Percentiles rank a stretch among this genome's conserved stretches.
These are phyloP conservation scores for Hesperophylax magnus DNA, from an alignment of 1,140 invertebrate species.

Conservation along the genomic window DNA sequence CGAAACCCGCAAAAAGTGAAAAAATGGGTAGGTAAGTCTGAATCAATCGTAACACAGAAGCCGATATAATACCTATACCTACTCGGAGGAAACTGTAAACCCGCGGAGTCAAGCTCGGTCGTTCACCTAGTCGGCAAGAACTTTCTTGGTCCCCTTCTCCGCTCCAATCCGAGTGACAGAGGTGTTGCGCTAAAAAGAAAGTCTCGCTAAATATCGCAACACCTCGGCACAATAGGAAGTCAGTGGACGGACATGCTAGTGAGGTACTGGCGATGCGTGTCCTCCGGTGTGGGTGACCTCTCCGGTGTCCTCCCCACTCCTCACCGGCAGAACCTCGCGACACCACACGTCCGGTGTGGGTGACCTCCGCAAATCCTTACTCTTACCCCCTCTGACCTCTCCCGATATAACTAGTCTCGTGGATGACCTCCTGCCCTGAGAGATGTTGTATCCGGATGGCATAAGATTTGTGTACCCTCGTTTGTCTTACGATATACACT, in stretches of 20 bases:
- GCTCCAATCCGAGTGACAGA: slow-evolving; percentile 14
- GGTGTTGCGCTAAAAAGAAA: slow-evolving; percentile 36
- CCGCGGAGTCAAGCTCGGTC: slow-evolving; percentile 46
- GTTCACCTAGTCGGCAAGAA: slow-evolving; percentile 35
- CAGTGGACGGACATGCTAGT: neutral
- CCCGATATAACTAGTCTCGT: no score
- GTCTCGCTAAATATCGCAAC: slow-evolving; percentile 36
- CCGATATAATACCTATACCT: neutral
- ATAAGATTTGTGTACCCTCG: no score
- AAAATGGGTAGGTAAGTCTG: neutral
- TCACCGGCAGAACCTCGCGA: neutral
- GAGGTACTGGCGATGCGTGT: neutral
- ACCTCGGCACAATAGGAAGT: neutral
- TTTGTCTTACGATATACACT: no score
- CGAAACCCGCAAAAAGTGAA: neutral
- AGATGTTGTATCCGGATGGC: no score
- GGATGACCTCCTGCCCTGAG: no score
- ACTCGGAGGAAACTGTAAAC: slow-evolving; percentile 27
- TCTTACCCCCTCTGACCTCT: no score
- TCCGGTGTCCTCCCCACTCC: neutral
- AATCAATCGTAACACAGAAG: neutral
- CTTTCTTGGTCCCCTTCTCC: slow-evolving; percentile 4
- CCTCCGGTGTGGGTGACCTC: neutral
- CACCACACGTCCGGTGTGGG: neutral
- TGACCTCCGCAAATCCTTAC: no score